Base-by-base conservation (phyloP, 37 sponge, comb jelly and placozoan species). In the Tethya wilhelma region DNA sequence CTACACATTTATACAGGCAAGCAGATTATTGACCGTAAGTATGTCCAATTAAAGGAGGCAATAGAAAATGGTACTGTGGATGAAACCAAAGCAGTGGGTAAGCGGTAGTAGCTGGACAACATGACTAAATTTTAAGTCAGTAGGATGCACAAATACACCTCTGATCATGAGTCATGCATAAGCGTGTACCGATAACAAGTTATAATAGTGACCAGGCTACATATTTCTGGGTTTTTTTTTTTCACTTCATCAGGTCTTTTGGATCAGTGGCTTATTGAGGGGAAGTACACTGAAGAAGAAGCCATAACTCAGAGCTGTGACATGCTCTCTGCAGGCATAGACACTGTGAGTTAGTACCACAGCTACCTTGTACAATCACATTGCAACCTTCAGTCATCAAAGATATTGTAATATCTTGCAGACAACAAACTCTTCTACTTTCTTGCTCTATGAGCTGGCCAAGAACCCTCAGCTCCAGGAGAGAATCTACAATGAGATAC, bases 321-420 rank as follows among this genome's bases (percentile, higher is more conserved):
- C 39, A 30, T 75, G 66, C 31, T 83, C 38, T 67, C 75, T 31
- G 84, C 46, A 26, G 84, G 84, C 5, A 38, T 83, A 19, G 84
- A 83, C 31, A 83, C 84, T 42, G 82, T 82, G 60, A 70, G 73
- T n/a, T n/a, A n/a, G n/a, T n/a, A n/a, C n/a, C n/a, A n/a, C n/a
- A n/a, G n/a, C n/a, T n/a, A n/a, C n/a, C n/a, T n/a, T n/a, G n/a
- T n/a, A n/a, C n/a, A n/a, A n/a, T n/a, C n/a, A n/a, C n/a, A n/a
- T n/a, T n/a, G n/a, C n/a, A n/a, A n/a, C n/a, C n/a, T n/a, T n/a
- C n/a, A n/a, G n/a, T n/a, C n/a, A n/a, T n/a, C n/a, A n/a, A n/a
- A n/a, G n/a, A n/a, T n/a, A n/a, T n/a, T n/a, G n/a, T n/a, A n/a
- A n/a, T n/a, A n/a, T 62, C 75, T 77, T 64, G 4, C 38, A 0